Conservation (phyloP, 2,113 vertebrate species). For the Brachirus orientalis region DNA sequence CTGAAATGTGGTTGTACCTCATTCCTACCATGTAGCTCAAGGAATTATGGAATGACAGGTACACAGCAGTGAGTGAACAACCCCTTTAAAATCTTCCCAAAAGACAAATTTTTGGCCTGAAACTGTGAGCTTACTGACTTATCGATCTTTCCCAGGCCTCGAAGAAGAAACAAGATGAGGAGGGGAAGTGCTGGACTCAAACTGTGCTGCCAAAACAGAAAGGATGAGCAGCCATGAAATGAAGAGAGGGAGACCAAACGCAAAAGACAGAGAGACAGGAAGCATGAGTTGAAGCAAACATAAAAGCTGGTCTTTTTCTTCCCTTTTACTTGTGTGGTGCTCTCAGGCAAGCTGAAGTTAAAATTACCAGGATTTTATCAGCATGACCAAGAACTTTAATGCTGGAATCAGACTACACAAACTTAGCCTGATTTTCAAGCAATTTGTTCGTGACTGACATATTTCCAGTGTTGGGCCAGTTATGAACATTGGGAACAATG, state of each 20-base stretch:
- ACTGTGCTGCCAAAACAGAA: slow-evolving; percentile 54
- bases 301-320: not conserved
- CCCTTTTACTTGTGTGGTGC: not conserved
- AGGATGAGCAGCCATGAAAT: slow-evolving; percentile 36
- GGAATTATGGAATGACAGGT: slow-evolving; percentile 60
- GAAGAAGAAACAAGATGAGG: slow-evolving; percentile 32
- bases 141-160: slow-evolving; percentile 76
- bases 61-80: slow-evolving; percentile 38
- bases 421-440: too few relatives aligned
- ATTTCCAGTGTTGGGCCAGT: too few relatives aligned
- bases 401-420: too few relatives aligned
- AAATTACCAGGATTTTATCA: too few relatives aligned
- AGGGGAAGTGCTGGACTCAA: slow-evolving; percentile 47
- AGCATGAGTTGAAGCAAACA: slow-evolving; percentile 9
- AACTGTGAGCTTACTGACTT: slow-evolving; percentile 53
- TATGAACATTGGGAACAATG: too few relatives aligned
- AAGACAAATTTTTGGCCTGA: slow-evolving; percentile 51
- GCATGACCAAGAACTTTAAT: too few relatives aligned
- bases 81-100: slow-evolving; percentile 51
- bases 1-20: slow-evolving; percentile 18
- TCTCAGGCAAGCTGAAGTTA: not conserved
- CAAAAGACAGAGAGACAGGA: not conserved
- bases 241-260: slow-evolving; percentile 16
- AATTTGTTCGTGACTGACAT: too few relatives aligned
- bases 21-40: slow-evolving; percentile 30